These are phyloP conservation scores for Ladona fulva DNA, from an alignment of 1,140 invertebrate species.

Conservation along the genomic window DNA sequence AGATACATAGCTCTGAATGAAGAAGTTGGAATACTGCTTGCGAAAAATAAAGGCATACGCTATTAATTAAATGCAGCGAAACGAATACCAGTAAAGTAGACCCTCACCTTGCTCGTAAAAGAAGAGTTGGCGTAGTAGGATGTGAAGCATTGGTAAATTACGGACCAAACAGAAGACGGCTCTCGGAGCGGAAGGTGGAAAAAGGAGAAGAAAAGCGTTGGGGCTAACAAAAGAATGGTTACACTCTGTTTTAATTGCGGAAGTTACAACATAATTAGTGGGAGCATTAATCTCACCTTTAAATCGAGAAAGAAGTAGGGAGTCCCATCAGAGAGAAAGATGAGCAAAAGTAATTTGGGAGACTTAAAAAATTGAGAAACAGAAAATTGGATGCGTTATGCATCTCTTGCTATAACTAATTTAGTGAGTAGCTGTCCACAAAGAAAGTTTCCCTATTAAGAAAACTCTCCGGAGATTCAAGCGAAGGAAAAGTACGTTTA, in stretches of 20 bases:
- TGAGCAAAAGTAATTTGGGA: neutral
- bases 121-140: no score
- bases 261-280: neutral
- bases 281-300: neutral
- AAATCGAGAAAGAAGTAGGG: neutral
- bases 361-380: neutral
- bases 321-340: neutral
- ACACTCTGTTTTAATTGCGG: neutral
- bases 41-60: no score
- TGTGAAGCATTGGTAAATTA: no score
- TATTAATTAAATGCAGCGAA: no score
- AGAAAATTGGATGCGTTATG: neutral
- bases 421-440: no score
- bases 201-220: neutral
- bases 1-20: no score
- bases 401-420: no score
- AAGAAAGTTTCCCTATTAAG: neutral
- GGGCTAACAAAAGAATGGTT: neutral
- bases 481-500: neutral
- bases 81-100: no score
- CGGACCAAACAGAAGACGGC: no score
- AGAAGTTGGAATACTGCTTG: no score
- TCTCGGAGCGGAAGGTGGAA: no score
- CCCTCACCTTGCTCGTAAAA: no score
- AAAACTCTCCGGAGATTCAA: neutral